Evolutionary conservation across 1,140 invertebrate species (phyloP).

Genomic region (Coelopa frigida): DNA sequence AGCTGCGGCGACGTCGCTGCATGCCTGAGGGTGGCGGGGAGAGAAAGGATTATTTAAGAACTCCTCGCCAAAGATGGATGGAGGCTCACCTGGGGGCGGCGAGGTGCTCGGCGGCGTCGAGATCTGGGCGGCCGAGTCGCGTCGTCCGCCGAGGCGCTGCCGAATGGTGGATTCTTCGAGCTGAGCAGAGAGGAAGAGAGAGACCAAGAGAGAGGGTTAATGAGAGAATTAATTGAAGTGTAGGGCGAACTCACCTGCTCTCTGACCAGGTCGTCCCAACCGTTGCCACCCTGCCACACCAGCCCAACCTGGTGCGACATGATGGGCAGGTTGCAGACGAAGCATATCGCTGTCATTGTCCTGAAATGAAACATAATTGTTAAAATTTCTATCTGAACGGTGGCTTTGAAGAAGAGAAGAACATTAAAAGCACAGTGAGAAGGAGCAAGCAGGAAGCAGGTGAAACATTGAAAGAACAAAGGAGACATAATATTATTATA

Average conservation of each 20-base stretch:
- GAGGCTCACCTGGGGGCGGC: conserved; percentile 37
- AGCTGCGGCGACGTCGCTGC: conserved; percentile 68
- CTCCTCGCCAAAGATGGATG: not conserved
- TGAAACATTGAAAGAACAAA: not conserved
- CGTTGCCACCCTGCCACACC: conserved; percentile 87
- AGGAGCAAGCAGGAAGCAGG: not conserved
- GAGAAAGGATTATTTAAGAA: not conserved
- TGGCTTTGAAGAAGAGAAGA: not conserved
- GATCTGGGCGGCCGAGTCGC: conserved; percentile 83
- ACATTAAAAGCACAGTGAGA: not conserved
- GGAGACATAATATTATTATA: not conserved
- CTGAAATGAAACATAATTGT: conserved; percentile 43
- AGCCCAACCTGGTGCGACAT: conserved; percentile 87
- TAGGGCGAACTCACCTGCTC: conserved; percentile 52
- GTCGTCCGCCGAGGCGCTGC: conserved; percentile 68
- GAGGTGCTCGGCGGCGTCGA: conserved; percentile 68
- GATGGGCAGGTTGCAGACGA: conserved; percentile 91
- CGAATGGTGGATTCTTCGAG: conserved; percentile 75
- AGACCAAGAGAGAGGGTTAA: not conserved
- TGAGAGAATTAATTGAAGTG: not conserved
- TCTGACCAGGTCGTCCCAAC: conserved; percentile 82
- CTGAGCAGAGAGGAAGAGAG: conserved; percentile 14
- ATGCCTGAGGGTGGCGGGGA: conserved; percentile 40
- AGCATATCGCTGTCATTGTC: conserved; percentile 89
- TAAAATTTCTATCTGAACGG: not conserved